phyloP scores from a whole-genome alignment of 2,113 vertebrate species.

The Gnathonemus echidnorhynchus region DNA sequence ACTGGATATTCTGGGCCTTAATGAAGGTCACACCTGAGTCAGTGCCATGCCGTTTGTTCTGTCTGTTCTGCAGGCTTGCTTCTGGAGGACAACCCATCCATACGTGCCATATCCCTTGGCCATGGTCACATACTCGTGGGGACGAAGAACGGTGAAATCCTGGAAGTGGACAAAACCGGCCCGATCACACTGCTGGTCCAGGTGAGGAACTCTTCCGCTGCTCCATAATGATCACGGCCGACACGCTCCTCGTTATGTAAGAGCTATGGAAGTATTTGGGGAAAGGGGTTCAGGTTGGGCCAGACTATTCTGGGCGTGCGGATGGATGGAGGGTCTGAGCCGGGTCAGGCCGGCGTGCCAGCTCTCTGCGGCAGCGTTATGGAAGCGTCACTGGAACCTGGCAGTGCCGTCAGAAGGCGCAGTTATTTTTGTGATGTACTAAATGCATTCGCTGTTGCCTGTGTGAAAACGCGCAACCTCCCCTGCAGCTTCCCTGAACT shows the following conservation, averaged over 20 bases:
- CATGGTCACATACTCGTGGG: constrained; percentile 96
- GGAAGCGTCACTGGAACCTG: background rate
- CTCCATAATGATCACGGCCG: background rate
- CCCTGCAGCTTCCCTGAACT: background rate
- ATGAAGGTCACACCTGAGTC: constrained; percentile 19
- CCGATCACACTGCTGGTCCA: constrained; percentile 79
- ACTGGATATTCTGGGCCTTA: constrained; percentile 25
- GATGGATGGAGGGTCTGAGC: background rate
- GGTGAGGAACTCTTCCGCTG: constrained; percentile 32
- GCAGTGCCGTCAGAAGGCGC: too few relatives aligned
- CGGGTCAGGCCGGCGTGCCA: background rate
- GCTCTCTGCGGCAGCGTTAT: background rate
- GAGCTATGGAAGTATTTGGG: background rate
- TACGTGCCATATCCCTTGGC: constrained; percentile 97
- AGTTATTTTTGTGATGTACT: background rate
- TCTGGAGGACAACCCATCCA: constrained; percentile 96
- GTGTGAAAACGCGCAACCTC: background rate
- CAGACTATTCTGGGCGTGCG: constrained; percentile 12
- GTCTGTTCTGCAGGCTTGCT: constrained; percentile 72
- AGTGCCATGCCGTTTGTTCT: background rate
- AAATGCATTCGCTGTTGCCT: background rate
- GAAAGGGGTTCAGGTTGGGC: constrained; percentile 10
- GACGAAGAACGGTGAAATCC: constrained; percentile 95
- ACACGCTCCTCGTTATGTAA: background rate
- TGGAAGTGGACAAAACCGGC: constrained; percentile 96